These are phyloP conservation scores for Drosophila pectinifera DNA, from an alignment of 1,140 invertebrate genomes.

Conservation along the genomic window DNA sequence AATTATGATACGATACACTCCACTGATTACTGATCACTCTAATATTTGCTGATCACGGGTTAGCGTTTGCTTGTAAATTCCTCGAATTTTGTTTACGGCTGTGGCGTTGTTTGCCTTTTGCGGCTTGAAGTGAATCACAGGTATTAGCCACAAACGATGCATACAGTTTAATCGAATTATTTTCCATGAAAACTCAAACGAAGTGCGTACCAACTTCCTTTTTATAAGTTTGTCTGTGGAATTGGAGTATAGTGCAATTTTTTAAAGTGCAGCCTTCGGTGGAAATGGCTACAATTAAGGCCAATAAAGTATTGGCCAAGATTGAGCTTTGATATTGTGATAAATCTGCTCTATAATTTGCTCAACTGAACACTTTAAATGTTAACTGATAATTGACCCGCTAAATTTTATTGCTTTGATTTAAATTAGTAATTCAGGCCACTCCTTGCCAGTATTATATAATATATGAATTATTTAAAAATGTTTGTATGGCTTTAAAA, in stretches of 20 bases:
- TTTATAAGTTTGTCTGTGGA: neutral
- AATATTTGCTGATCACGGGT: slow-evolving; percentile 27
- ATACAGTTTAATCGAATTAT: neutral
- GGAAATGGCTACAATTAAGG: slow-evolving; percentile 8
- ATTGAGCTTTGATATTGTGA: neutral
- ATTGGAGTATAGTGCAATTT: neutral
- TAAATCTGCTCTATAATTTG: slow-evolving; percentile 16
- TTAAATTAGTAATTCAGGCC: neutral
- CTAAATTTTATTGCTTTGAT: neutral
- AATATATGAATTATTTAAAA: too few relatives aligned
- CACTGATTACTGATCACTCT: too few relatives aligned
- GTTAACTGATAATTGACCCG: neutral
- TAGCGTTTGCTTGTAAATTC: slow-evolving; percentile 19
- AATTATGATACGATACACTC: slow-evolving; percentile 3
- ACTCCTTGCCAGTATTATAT: neutral
- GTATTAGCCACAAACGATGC: neutral
- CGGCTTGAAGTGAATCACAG: slow-evolving; percentile 14
- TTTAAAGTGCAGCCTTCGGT: neutral
- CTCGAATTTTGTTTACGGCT: slow-evolving; percentile 4
- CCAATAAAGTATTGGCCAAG: slow-evolving; percentile 1
- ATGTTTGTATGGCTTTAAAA: too few relatives aligned
- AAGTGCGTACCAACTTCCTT: slow-evolving; percentile 5
- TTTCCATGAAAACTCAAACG: neutral
- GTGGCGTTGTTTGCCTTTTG: slow-evolving; percentile 6
- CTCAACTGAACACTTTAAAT: neutral